Conservation (phyloP, 2,797 vertebrate genomes). For the Avahi laniger region DNA sequence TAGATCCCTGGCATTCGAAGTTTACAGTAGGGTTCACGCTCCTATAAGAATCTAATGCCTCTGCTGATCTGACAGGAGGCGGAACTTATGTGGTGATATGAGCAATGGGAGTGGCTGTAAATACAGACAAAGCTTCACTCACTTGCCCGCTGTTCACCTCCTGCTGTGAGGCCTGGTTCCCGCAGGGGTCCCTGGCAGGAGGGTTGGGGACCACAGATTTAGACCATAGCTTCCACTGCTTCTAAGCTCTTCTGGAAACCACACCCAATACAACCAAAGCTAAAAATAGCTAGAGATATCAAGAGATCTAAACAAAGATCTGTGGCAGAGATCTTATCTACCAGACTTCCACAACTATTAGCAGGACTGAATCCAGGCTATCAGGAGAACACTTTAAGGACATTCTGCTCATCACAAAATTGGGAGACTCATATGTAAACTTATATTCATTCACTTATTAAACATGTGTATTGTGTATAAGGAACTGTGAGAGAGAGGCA, state of each 20-base stretch:
- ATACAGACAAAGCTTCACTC: too few relatives aligned
- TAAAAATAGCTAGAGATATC: conserved; percentile 40
- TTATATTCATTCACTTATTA: not conserved
- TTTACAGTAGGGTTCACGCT: too few relatives aligned
- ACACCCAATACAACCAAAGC: conserved; percentile 40
- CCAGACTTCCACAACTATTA: not conserved
- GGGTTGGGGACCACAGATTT: not conserved
- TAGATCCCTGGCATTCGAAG: too few relatives aligned
- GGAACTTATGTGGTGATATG: too few relatives aligned
- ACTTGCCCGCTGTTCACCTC: too few relatives aligned
- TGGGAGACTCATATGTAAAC: not conserved
- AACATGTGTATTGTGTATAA: not conserved
- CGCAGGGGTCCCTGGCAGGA: rapidly evolving
- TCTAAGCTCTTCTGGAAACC: conserved; percentile 27
- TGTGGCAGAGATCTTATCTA: not conserved
- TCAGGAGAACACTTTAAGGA: not conserved
- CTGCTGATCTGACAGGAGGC: too few relatives aligned
- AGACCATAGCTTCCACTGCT: not conserved
- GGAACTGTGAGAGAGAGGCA: not conserved
- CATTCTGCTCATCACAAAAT: not conserved
- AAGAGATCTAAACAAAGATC: not conserved
- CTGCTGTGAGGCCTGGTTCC: too few relatives aligned
- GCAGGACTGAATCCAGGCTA: not conserved
- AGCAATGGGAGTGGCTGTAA: too few relatives aligned
- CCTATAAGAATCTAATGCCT: too few relatives aligned